Base-by-base conservation (phyloP, 2,797 vertebrate genomes). In the Myripristis murdjan region DNA sequence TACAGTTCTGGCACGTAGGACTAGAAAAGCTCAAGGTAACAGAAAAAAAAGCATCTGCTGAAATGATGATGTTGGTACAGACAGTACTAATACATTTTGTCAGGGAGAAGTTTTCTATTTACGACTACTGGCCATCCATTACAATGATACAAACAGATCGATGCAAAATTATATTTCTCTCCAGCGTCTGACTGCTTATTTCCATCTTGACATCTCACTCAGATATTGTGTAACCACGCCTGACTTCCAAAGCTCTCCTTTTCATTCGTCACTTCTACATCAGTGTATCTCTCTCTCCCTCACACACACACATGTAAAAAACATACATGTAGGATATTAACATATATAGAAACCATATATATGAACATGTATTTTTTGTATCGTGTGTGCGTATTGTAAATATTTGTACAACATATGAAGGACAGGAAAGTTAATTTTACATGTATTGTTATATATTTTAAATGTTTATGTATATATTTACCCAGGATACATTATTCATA, bases 111-210 rank as follows among this genome's bases (percentile, higher is more conserved):
- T 72, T 85, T 86, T 87, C 76, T 78, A 6, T 74, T 80, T 58
- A 72, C 26, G 57, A 49, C 65, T 24, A 68, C 49, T 39, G 26
- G 31, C 46, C 8, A 3, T 61, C 31, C 0, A 10, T 41, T 68
- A 57, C 79, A 87, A 84, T 46, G 70, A 51, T 46, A 75, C 52
- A 79, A 87, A 86, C 77, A 79, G 84, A 88, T 92, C 84, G 20
- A 90, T 88, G 72, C n/a, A 58, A 70, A 61, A 86, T 41, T 37
- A 46, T 79, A 54, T 75, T 70, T 73, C 44, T 52, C 31, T 64
- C 23, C 64, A 70, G 63, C 77, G 26, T 73, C 62, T 24, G 37
- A 24, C 43, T 54, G 16, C 31, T 28, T 75, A 68, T 73, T 73
- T 73, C 69, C 79, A 52, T 70, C 48, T 63, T 51, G 72, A 67